Evolutionary conservation across 2,888 invertebrate species (phyloP).

Genomic region (Brachyopa scutellaris): DNA sequence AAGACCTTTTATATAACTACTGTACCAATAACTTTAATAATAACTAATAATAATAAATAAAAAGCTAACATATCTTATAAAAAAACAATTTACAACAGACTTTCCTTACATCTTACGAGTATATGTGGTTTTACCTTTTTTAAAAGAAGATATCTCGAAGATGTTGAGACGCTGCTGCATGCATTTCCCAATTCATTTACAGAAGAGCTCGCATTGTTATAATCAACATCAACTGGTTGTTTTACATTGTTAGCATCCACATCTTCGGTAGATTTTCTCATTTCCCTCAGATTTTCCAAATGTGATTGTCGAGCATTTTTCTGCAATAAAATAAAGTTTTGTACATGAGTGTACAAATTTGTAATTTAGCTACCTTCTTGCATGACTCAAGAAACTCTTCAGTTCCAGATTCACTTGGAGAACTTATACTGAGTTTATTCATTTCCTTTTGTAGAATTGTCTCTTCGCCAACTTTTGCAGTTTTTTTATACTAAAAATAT

Average conservation of each 20-base stretch:
- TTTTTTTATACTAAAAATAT: conserved; percentile 4
- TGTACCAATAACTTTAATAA: no score
- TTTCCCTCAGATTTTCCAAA: conserved; percentile 10
- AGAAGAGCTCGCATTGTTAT: background rate
- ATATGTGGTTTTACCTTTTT: conserved; percentile 44
- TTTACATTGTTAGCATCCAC: no score
- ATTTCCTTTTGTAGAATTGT: background rate
- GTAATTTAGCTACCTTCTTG: conserved; percentile 26
- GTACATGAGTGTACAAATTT: background rate
- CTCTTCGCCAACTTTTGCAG: background rate
- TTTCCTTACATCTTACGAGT: no score
- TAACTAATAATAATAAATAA: no score
- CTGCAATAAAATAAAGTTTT: conserved; percentile 5
- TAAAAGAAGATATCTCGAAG: conserved; percentile 13
- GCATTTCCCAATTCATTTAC: background rate
- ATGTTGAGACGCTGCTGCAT: background rate
- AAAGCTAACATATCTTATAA: no score
- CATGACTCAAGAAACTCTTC: conserved; percentile 48
- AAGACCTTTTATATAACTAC: no score
- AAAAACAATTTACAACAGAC: no score
- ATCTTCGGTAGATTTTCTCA: no score
- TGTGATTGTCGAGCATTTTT: conserved; percentile 19
- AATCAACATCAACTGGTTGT: background rate
- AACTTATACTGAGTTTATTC: background rate
- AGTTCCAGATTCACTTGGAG: conserved; percentile 26